Evolutionary conservation across 2,888 invertebrate genomes (phyloP), one percentile per base, ranked within the genome.

Genomic region (Spodoptera picta): DNA sequence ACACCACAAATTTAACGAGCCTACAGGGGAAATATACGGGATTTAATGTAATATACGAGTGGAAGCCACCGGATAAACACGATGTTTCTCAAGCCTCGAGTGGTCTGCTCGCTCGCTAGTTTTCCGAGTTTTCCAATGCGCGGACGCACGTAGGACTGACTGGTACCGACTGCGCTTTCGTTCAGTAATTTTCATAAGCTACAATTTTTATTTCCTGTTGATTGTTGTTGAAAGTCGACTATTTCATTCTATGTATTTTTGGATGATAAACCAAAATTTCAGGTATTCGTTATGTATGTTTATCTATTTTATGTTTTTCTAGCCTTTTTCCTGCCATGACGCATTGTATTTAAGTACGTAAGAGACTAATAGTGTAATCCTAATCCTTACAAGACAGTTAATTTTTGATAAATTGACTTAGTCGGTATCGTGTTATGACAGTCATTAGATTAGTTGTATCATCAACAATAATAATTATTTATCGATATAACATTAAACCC

Each of bases 1-100:
- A 76, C 77, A 82, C 77, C 79, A 82, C 85, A 80, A 87, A 86
- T 87, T 86, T 86, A 88, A 86, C 82, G 77, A 86, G 83, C 78
- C 74, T 75, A 81, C 69, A 76, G 69, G 81, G 83, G 84, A 87
- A 88, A 86, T 84, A 79, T 77, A 80, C 83, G 77, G 79, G 85
- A 85, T 84, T 65, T 71, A 68, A 75, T 67, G 52, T 85, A 83
- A 81, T 84, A 81, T 82, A 76, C 63, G 77, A 76, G 69, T 80
- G 79, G 75, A 69, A 76, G 77, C 49, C 77, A 82, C 87, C 86
- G 87, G 87, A 88, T 84, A 83, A 67, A 71, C 69, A 71, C 67
- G 73, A 67, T 76, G 75, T 78, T 66, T 74, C 78, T 72, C 52
- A 57, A 58, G 58, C 63, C 67, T 75, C 70, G 69, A 64, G 72